Base-by-base conservation (phyloP, 2,888 invertebrate species). In the Hydrotaea cyrtoneurina region DNA sequence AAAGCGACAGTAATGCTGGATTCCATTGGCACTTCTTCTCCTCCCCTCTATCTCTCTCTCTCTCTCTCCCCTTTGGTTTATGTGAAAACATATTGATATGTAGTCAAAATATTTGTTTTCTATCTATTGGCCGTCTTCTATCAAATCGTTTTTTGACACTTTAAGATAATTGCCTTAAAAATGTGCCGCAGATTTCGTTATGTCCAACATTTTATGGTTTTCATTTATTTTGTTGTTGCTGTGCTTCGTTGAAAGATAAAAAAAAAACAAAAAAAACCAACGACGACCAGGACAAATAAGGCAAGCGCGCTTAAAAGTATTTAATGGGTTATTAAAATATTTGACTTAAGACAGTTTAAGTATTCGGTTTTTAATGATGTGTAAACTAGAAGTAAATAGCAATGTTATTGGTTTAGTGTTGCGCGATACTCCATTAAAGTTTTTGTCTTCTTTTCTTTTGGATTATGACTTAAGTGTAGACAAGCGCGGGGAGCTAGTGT, bases 261-360 rank as follows among this genome's bases (percentile, higher is more conserved):
- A 31, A 62, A 62, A 62, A 59, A 57, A n/a, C n/a, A n/a, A n/a
- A n/a, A n/a, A n/a, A n/a, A n/a, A n/a, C n/a, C n/a, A n/a, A n/a
- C n/a, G n/a, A 17, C 13, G 15, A 13, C 26, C 31, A 62, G 62
- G 31, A 31, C 62, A 62, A 62, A 62, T 62, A 62, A 31, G 26
- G 31, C 15, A 8, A 62, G 23, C 36, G 23, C 36, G 19, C 75
- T 64, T 76, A 50, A 74, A 66, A 31, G 50, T 62, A 53, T 57
- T 75, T 74, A 80, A 78, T 78, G 81, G 81, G 62, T 75, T 81
- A 81, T 75, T 72, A 72, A 78, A 78, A 75, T 80, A 55, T 83
- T 78, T 55, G 50, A 17, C 26, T 43, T 66, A 17, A 21, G 66
- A 11, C 13, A 64, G 11, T 43, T 39, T 17, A 69, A 23, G 46